Evolutionary conservation across 2,113 vertebrate genomes (phyloP), one percentile per base, ranked within the genome.

Genomic region (Microcebus griseorufus): DNA sequence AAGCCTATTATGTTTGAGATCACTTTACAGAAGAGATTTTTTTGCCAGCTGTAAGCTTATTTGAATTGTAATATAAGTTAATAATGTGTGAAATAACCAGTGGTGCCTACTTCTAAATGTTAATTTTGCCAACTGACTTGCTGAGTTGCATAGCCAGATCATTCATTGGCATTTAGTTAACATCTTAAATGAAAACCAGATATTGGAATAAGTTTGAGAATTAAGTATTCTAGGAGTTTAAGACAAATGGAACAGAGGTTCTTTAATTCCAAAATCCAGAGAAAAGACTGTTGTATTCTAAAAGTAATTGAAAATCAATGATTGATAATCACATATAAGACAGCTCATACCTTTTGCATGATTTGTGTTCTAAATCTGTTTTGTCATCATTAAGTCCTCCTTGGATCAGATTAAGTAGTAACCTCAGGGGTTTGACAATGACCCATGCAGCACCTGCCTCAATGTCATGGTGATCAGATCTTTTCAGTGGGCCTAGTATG

Each of bases 1-100:
- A 99, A 99, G 98, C 98, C 98, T 99, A 99, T 99, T 99, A 99
- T 99, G 98, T 99, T 99, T 98, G 98, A 98, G 98, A 99, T 99
- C 99, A 97, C 98, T 99, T 99, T 98, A 98, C 99, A 98, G 98
- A 99, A 98, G 98, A 99, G 98, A 98, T 97, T 98, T 98, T 98
- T 98, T 98, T 98, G 98, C 98, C 98, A 99, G 98, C 98, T 99
- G 98, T 98, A 99, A 99, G 98, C 98, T 98, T 99, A 99, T 99
- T 99, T 98, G 98, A 99, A 99, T 99, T 98, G 98, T 99, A 99
- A 99, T 99, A 98, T 98, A 99, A 99, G 98, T 99, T 99, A 99
- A 99, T 99, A 99, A 99, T 98, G 99, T 99, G 99, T 99, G 99
- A 99, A 99, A 99, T 98, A 99, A 98, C 98, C 97, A 98, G 98